Evolutionary conservation across 2,888 invertebrate genomes (phyloP).

Genomic region (Busseola fusca): DNA sequence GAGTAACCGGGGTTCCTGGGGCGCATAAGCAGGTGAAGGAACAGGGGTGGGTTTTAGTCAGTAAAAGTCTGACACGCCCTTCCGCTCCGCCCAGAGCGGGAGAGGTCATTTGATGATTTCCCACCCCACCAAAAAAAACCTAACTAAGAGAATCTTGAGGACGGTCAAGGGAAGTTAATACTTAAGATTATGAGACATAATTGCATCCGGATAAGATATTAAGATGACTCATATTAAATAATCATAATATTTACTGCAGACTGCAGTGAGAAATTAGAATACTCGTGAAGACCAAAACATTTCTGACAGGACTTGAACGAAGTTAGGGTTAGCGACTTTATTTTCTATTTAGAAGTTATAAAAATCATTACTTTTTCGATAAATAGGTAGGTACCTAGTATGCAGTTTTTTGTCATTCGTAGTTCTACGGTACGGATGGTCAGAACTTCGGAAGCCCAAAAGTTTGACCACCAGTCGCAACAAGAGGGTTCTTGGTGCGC

Average conservation of each 20-base stretch:
- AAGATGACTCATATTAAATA: constrained; percentile 5
- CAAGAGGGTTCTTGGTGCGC: too few species aligned
- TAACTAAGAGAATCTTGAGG: background rate
- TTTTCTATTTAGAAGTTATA: background rate
- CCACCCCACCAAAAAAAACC: too few species aligned
- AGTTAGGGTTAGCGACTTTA: background rate
- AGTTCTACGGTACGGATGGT: background rate
- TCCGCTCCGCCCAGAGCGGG: too few species aligned
- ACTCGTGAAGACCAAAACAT: background rate
- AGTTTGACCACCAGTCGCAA: background rate
- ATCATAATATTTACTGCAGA: constrained; percentile 3
- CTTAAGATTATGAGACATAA: constrained; percentile 2
- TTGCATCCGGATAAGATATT: constrained; percentile 9
- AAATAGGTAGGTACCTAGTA: background rate
- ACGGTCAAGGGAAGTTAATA: background rate
- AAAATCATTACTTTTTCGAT: background rate
- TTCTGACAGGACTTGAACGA: background rate
- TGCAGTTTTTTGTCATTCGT: background rate
- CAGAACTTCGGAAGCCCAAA: background rate
- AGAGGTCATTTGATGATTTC: too few species aligned
- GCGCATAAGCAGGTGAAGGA: too few species aligned
- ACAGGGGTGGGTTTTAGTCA: too few species aligned
- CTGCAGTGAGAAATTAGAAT: background rate
- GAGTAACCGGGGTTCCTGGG: too few species aligned
- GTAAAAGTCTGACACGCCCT: too few species aligned